phyloP scores from a whole-genome alignment of 1,140 invertebrate genomes.

The Drosophila elegans region DNA sequence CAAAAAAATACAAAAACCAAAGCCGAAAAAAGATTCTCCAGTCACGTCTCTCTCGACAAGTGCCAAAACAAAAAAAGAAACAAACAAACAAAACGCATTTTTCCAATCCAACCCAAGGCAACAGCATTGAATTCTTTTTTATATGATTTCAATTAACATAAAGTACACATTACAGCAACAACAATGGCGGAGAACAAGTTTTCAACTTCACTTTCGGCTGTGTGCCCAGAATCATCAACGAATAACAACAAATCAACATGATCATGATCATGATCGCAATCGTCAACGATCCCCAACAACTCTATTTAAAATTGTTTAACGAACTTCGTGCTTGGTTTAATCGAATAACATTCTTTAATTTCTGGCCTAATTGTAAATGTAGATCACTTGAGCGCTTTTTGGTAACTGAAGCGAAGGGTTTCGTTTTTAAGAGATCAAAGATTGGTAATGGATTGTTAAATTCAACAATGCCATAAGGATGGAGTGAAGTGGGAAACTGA shows the following conservation, averaged over 20 bases:
- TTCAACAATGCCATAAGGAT: neutral
- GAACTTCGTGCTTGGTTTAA: neutral
- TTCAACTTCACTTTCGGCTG: slow-evolving; percentile 37
- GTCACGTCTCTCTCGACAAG: slow-evolving; percentile 25
- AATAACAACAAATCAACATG: neutral
- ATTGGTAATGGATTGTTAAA: neutral
- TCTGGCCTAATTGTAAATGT: neutral
- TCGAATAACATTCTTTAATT: slow-evolving; percentile 1
- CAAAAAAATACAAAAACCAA: slow-evolving; percentile 1
- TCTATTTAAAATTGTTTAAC: neutral
- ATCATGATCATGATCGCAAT: neutral
- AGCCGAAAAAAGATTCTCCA: slow-evolving; percentile 36
- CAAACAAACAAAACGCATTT: slow-evolving; percentile 29
- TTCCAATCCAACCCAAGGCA: slow-evolving; percentile 41
- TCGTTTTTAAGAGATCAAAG: too few species aligned
- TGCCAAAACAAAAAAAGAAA: slow-evolving; percentile 7
- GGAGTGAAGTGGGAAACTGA: neutral
- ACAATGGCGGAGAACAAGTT: slow-evolving; percentile 32
- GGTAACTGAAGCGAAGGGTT: neutral
- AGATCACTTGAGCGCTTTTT: neutral
- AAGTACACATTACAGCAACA: slow-evolving; percentile 25
- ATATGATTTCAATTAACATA: slow-evolving; percentile 45
- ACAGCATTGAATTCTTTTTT: slow-evolving; percentile 42
- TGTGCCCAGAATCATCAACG: slow-evolving; percentile 38
- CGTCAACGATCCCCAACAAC: neutral